phyloP scores from a whole-genome alignment of 2,797 vertebrate genomes.

The Macropodus opercularis region DNA sequence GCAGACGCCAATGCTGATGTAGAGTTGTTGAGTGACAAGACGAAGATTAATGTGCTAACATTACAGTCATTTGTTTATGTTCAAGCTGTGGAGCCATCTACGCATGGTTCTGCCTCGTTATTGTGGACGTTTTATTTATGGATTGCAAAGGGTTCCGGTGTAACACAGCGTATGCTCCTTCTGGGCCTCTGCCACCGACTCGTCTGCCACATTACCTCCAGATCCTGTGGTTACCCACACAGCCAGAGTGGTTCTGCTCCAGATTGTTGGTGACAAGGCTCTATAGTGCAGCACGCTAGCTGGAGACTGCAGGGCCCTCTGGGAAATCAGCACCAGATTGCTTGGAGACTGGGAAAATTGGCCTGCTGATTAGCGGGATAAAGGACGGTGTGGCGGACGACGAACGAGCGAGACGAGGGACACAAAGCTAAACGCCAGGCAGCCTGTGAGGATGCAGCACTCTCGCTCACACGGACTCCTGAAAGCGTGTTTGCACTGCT shows the following conservation, averaged over 20 bases:
- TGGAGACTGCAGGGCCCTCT: conserved; percentile 30
- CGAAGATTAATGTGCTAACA: conserved; percentile 13
- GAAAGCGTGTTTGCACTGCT: conserved; percentile 5
- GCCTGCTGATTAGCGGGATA: conserved; percentile 38
- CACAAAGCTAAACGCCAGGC: conserved; percentile 2
- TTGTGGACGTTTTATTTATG: conserved; percentile 23
- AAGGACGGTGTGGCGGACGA: conserved; percentile 19
- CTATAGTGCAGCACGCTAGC: conserved; percentile 38
- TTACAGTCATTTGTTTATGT: conserved; percentile 7
- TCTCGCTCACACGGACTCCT: conserved; percentile 18
- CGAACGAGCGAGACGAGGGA: neutral
- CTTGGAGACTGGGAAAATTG: conserved; percentile 39
- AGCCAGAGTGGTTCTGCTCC: conserved; percentile 26
- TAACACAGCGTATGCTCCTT: conserved; percentile 16
- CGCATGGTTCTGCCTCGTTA: neutral
- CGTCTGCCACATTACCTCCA: conserved; percentile 39
- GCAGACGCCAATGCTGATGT: conserved; percentile 8
- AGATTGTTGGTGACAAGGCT: conserved; percentile 41
- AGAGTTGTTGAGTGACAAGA: neutral
- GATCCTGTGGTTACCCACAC: conserved; percentile 41
- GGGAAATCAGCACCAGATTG: conserved; percentile 69
- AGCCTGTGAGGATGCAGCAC: conserved; percentile 16
- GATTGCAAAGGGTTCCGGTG: neutral
- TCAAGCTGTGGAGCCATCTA: neutral
- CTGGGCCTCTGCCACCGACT: conserved; percentile 30